Evolutionary conservation across 2,113 vertebrate species (phyloP).

Genomic region (Aphyosemion australe): DNA sequence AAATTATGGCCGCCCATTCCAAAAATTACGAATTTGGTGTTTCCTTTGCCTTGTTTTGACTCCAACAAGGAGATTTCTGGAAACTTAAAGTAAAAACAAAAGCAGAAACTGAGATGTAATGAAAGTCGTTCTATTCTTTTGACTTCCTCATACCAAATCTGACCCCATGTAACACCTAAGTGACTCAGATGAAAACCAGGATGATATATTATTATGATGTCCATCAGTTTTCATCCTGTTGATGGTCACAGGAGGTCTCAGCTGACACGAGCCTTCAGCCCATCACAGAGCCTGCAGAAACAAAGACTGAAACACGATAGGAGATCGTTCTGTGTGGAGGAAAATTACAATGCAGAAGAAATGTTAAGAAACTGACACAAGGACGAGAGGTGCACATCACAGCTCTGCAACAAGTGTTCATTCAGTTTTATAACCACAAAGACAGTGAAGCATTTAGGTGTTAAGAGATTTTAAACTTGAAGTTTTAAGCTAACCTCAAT

Average conservation of each 20-base stretch:
- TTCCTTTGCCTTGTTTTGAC: slow-evolving; percentile 27
- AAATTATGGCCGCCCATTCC: slow-evolving; percentile 63
- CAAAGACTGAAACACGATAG: no score
- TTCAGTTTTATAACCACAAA: no score
- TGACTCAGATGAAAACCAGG: neutral
- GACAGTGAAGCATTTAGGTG: no score
- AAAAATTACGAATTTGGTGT: slow-evolving; percentile 56
- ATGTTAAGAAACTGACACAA: no score
- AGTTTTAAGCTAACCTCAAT: no score
- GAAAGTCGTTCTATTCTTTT: neutral
- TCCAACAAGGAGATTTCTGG: no score
- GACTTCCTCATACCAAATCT: neutral
- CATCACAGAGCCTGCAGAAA: no score
- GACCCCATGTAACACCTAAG: neutral
- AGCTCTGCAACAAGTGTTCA: no score
- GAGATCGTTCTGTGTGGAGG: no score
- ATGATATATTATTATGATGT: neutral
- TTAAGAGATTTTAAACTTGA: no score
- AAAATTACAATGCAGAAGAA: no score
- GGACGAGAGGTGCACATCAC: no score
- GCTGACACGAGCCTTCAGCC: neutral
- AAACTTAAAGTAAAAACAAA: neutral
- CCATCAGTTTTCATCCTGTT: neutral
- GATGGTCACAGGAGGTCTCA: neutral
- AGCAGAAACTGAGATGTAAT: neutral